phyloP scores from a whole-genome alignment of 2,113 vertebrate genomes.

The Terrapene triunguis region DNA sequence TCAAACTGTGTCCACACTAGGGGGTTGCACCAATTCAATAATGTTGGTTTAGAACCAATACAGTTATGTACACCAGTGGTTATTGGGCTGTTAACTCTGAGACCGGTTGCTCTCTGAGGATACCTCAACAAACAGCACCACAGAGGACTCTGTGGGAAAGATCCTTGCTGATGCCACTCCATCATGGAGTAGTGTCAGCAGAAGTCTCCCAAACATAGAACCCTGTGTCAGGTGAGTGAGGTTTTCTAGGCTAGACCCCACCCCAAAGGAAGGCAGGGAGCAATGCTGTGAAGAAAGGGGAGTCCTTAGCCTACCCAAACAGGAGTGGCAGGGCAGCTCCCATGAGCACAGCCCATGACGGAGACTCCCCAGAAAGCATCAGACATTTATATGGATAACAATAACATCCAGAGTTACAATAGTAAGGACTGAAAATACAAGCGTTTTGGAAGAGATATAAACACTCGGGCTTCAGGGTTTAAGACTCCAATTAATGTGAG shows the following conservation, averaged over 20 bases:
- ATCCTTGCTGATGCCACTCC: background rate
- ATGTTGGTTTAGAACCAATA: background rate
- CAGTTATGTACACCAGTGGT: background rate
- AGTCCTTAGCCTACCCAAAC: background rate
- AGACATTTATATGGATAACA: background rate
- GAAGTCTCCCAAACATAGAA: background rate
- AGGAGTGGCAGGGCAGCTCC: background rate
- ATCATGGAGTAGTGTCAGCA: background rate
- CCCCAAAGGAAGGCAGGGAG: background rate
- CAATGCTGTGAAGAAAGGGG: background rate
- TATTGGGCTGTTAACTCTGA: background rate
- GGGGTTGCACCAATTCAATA: background rate
- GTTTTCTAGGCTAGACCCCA: background rate
- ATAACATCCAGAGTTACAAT: background rate
- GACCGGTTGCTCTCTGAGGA: background rate
- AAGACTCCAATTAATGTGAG: background rate
- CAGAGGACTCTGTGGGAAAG: background rate
- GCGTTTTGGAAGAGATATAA: background rate
- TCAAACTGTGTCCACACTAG: background rate
- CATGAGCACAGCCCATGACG: background rate
- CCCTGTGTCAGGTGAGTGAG: background rate
- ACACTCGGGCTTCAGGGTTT: background rate
- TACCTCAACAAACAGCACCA: background rate
- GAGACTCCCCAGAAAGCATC: background rate
- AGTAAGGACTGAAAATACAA: background rate